Evolutionary conservation across 2,888 invertebrate species (phyloP), one percentile per base, ranked within the genome.

Genomic region (Agrochola circellaris): DNA sequence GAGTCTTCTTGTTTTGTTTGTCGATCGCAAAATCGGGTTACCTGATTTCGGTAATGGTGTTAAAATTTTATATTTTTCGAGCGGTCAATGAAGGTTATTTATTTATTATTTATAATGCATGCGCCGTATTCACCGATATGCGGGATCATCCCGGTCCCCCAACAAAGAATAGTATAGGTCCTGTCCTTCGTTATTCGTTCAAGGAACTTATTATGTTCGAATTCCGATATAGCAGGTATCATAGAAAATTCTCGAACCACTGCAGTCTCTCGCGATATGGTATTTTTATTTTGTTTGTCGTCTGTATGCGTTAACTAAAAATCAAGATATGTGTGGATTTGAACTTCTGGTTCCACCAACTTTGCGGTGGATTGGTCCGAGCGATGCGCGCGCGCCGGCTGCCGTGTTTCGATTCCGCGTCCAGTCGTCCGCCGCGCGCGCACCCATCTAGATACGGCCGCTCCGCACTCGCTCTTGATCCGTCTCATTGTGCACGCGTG

Each of bases 401-500:
- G 81, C 69, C 78, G 74, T 82, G 86, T 84, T 82, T 83, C 83
- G 83, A 73, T 76, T 77, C 82, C 82, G 84, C 86, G 87, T 84
- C 85, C 88, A 87, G 87, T 85, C 83, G 84, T 74, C 71, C 81
- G 81, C 79, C 85, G 83, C 84, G 88, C 78, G 80, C 85, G 88
- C 82, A 81, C 81, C 87, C 74, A 79, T 79, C 69, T 75, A 85
- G 71, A 77, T 86, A 82, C 79, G 84, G 87, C 70, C 87, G 91
- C 87, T 78, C 67, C 89, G 87, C 93, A 93, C 90, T 93, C 93
- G 90, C 85, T 89, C 90, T 90, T 90, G 89, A 92, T 87, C 90
- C 91, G 93, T 90, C 90, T 89, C 87, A 86, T 85, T 86, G 90
- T 89, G 80, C 92, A 91, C 93, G 92, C 95, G 94, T 89, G 89